Evolutionary conservation across 1,140 invertebrate species (phyloP), one percentile per base, ranked within the genome.

Genomic region (Trachymyrmex cornetzi): DNA sequence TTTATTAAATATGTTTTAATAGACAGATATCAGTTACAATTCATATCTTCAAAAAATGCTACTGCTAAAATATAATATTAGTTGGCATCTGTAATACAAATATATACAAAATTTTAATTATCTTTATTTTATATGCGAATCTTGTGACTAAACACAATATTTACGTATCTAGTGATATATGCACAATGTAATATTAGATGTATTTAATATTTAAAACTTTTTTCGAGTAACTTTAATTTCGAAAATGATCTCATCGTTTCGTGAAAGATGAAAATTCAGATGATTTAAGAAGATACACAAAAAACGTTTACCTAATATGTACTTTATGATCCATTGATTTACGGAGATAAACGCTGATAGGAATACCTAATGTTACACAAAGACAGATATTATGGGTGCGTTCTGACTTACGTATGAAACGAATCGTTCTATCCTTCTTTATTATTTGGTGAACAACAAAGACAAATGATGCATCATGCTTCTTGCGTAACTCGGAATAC

Each of bases 221-320:
- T 53, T 7, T 55, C 19, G 27, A 9, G 7, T 7, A 74, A 6
- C n/a, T 77, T 38, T 14, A 77, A 77, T 19, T 57, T 38, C 19
- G n/a, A 59, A 61, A 59, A 11, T 12, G 1, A 55, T n/a, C 9
- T 27, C 53, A 1, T 74, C 6, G 12, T 22, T 59, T 75, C 55
- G 27, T 16, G 12, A 75, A 75, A 38, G 2, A 9, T 6, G 34
- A 6, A 34, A 34, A 34, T 0, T 34, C 16, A n/a, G 27, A 4
- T 55, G 11, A 55, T 34, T 12, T 57, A 34, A 74, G 27, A 72
- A 72, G n/a, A 55, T 72, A 30, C n/a, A 50, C 16, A 72, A 72
- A 55, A 72, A 72, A 53, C 19, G 16, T 69, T 12, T 69, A 44
- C 22, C 7, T 3, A 19, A 38, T 7, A 5, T 34, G 6, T 34